These are phyloP conservation scores for Hedychridium roseum DNA, from an alignment of 2,888 invertebrate species.

Conservation along the genomic window DNA sequence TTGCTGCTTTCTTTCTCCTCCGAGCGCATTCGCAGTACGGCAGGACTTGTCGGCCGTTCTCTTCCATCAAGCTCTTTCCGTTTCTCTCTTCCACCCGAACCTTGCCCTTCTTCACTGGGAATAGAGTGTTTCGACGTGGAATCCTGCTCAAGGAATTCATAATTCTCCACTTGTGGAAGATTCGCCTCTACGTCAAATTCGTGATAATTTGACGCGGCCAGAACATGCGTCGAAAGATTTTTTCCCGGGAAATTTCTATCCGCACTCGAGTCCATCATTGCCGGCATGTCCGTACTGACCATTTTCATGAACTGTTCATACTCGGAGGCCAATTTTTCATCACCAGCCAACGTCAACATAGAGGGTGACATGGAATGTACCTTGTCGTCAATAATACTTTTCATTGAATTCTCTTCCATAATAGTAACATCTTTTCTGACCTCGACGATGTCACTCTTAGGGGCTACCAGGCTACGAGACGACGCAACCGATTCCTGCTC, in stretches of 20 bases:
- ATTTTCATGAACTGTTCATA: conserved; percentile 71
- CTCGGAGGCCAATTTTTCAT: conserved; percentile 64
- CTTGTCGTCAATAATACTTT: no score
- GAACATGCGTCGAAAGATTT: no score
- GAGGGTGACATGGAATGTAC: no score
- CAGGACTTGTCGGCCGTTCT: no score
- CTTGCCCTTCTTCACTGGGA: no score
- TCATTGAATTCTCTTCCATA: no score
- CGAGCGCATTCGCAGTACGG: no score
- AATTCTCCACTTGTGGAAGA: conserved; percentile 26
- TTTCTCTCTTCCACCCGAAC: not conserved
- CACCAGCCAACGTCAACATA: no score
- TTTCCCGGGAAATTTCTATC: no score
- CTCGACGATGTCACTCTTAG: no score
- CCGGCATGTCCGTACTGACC: conserved; percentile 59
- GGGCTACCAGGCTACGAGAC: conserved; percentile 6
- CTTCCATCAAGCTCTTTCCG: conserved; percentile 11
- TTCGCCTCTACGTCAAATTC: conserved; percentile 43
- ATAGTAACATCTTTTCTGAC: no score
- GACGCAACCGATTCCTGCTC: conserved; percentile 17
- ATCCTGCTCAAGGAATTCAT: conserved; percentile 5
- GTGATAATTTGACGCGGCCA: conserved; percentile 37
- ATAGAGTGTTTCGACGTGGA: not conserved
- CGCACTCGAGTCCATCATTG: no score
- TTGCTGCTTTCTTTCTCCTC: conserved; percentile 13